Evolutionary conservation across 2,888 invertebrate genomes (phyloP), one percentile per base, ranked within the genome.

Genomic region (Blera fallax): DNA sequence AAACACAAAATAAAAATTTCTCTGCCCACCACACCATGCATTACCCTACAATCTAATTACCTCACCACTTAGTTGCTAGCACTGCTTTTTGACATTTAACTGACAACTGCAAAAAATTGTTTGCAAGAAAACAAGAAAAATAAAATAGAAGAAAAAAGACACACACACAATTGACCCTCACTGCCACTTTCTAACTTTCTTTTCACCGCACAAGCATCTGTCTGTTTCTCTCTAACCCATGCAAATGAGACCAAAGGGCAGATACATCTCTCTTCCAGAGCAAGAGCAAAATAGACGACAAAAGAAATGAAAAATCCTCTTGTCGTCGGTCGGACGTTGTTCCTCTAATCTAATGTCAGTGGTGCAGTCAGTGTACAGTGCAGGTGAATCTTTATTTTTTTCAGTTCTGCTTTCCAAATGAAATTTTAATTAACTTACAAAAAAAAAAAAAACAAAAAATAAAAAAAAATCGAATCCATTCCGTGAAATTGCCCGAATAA

Each of bases 131-230:
- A 70, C 56, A 77, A 5, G 56, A 65, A 82, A 69, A 48, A 65
- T 45, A n/a, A 60, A 52, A 73, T 37, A 67, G 8, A 14, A 8
- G 43, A 56, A 58, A n/a, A 37, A 21, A 16, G 29, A 18, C 56
- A 40, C 32, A 27, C 14, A 24, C 45, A 60, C 67, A 70, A 32
- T 65, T 72, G 70, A 48, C 81, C 56, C 62, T 72, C 69, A 81
- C 74, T 70, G 40, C 43, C 67, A 81, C 85, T 85, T 85, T 85
- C 85, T 85, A 85, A 85, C 85, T 85, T 85, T 85, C 85, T 85
- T 85, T 85, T 77, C 77, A 37, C 43, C 70, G 14, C n/a, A n/a
- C 11, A 54, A 3, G 7, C 8, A 50, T 79, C 50, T 16, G 43
- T 43, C 32, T 8, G 18, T 85, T 77, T 62, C 62, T 0, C 16